These are phyloP conservation scores for Acipenser transmontanus DNA, from an alignment of 2,797 vertebrate species.

Conservation along the genomic window DNA sequence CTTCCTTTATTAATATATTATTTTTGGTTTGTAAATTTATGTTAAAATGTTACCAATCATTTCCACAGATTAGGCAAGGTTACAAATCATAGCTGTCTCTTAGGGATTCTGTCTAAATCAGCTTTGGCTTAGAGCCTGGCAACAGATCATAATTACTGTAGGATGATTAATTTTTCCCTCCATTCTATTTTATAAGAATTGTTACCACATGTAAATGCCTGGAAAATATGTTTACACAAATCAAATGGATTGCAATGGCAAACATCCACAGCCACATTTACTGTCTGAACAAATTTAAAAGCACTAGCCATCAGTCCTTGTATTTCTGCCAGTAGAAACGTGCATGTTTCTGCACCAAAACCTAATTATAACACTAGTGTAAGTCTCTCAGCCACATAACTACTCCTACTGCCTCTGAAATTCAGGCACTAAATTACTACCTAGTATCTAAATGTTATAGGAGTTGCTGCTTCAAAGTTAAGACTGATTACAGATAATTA, in stretches of 20 bases:
- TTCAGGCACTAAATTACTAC: conserved; percentile 33
- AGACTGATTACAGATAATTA: conserved; percentile 34
- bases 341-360: conserved; percentile 29
- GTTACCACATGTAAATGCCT: conserved; percentile 48
- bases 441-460: conserved; percentile 29
- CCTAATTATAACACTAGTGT: conserved; percentile 35
- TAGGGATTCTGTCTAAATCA: conserved; percentile 19
- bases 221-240: conserved; percentile 31
- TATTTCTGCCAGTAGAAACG: conserved; percentile 36
- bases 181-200: conserved; percentile 42
- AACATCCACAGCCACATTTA: conserved; percentile 23
- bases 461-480: conserved; percentile 35
- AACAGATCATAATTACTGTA: conserved; percentile 33
- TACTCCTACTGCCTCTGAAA: conserved; percentile 29
- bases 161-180: conserved; percentile 43
- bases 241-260: conserved; percentile 29
- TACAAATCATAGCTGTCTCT: conserved; percentile 27
- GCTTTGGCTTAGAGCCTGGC: conserved; percentile 28
- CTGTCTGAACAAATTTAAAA: conserved; percentile 27
- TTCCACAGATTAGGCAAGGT: conserved; percentile 22
- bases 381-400: conserved; percentile 33
- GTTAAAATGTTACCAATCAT: not conserved
- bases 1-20: not conserved
- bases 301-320: conserved; percentile 21
- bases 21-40: not conserved